Evolutionary conservation across 2,888 invertebrate genomes (phyloP).

Genomic region (Cataglyphis rosenhaueri): DNA sequence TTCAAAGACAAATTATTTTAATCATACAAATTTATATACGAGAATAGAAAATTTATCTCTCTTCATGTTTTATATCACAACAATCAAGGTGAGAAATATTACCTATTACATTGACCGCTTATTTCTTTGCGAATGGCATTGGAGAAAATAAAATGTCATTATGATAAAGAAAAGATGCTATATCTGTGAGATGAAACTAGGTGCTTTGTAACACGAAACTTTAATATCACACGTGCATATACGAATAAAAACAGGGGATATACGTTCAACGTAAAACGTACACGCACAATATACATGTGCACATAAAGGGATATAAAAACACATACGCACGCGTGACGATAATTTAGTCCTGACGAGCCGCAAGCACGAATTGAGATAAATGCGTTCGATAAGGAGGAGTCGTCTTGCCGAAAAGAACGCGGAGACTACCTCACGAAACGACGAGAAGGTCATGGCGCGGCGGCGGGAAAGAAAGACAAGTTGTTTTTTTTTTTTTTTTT

Average conservation of each 20-base stretch:
- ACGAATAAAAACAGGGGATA: not conserved
- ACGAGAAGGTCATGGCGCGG: constrained; percentile 6
- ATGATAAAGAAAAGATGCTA: constrained; percentile 8
- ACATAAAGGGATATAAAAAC: not conserved
- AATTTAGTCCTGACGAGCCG: constrained; percentile 50
- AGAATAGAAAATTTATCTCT: not conserved
- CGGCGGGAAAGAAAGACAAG: constrained; percentile 13
- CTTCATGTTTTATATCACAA: too few species aligned
- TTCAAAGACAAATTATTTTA: not conserved
- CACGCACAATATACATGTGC: not conserved
- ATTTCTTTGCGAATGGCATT: constrained; percentile 2
- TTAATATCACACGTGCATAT: not conserved
- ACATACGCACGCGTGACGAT: constrained; percentile 7
- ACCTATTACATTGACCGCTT: not conserved
- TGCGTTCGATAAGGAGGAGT: constrained; percentile 33
- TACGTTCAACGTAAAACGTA: not conserved
- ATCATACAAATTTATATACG: not conserved
- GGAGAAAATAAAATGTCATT: not conserved
- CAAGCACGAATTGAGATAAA: constrained; percentile 48
- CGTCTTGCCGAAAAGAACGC: constrained; percentile 42
- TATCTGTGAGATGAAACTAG: constrained; percentile 2
- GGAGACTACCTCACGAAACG: constrained; percentile 38
- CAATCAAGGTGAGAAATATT: not conserved
- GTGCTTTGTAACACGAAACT: constrained; percentile 10
- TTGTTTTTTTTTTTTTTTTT: not conserved